Conservation (phyloP, 2,797 vertebrate genomes). For the Apodemus agrarius region DNA sequence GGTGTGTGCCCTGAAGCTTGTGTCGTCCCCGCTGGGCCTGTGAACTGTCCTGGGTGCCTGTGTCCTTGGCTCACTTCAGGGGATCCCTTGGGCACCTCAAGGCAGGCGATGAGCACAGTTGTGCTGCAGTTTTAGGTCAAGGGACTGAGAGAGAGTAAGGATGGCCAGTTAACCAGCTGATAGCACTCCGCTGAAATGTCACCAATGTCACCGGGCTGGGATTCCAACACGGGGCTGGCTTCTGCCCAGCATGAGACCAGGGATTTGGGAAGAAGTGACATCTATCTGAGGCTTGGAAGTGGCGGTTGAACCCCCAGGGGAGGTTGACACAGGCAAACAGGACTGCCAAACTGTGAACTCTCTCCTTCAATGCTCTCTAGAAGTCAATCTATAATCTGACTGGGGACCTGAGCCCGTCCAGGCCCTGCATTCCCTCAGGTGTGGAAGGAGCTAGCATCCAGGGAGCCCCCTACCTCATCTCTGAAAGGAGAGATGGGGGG, state of each 20-base stretch:
- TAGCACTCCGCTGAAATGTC: neutral
- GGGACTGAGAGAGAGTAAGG: neutral
- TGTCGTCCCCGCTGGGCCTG: accelerated
- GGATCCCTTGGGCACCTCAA: neutral
- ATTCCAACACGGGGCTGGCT: neutral
- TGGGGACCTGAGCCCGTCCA: neutral
- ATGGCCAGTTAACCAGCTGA: neutral
- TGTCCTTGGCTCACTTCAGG: neutral
- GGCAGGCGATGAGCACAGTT: too few relatives aligned
- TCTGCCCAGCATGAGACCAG: accelerated
- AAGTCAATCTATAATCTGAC: neutral
- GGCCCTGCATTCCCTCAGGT: neutral
- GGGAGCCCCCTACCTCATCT: neutral
- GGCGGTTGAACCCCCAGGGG: neutral
- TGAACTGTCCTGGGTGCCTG: neutral
- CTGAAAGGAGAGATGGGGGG: neutral
- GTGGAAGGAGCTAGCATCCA: accelerated
- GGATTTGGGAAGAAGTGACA: neutral
- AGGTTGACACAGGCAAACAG: too few relatives aligned
- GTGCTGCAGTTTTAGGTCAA: neutral
- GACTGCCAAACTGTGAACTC: too few relatives aligned
- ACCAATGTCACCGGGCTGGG: neutral
- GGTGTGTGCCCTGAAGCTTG: accelerated
- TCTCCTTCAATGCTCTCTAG: neutral
- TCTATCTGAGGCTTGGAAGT: neutral